Percentiles rank a stretch among this genome's conserved stretches.
phyloP scores from a whole-genome alignment of 2,797 vertebrate species.

The Gambusia yucatana region DNA sequence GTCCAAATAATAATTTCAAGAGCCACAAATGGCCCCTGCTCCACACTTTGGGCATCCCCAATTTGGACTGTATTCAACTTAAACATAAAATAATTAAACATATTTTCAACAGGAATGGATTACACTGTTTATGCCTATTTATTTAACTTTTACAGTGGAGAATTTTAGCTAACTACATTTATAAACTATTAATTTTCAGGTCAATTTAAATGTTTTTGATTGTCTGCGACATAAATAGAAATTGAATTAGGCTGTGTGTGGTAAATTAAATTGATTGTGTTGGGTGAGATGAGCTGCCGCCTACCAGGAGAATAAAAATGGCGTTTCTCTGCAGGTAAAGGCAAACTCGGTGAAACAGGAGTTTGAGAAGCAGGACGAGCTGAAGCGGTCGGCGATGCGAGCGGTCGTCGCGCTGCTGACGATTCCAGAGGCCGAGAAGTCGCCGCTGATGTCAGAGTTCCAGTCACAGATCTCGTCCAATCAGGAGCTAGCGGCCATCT shows the following conservation, averaged over 20 bases:
- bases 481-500: slow-evolving; percentile 98
- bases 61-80: no score
- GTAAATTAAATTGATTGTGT: neutral
- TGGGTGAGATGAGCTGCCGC: neutral
- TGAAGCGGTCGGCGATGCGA: slow-evolving; percentile 97
- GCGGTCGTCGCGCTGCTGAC: slow-evolving; percentile 95
- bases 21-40: no score
- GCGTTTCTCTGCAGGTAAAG: slow-evolving; percentile 85
- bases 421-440: slow-evolving; percentile 98
- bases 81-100: no score
- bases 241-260: neutral
- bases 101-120: neutral
- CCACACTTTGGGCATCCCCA: no score
- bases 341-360: slow-evolving; percentile 99
- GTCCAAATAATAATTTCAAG: no score
- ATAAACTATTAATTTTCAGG: neutral
- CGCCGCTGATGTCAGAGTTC: slow-evolving; percentile 98
- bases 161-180: neutral
- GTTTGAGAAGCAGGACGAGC: slow-evolving; percentile 98
- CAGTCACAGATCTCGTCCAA: slow-evolving; percentile 99
- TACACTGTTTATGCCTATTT: neutral
- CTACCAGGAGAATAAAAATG: slow-evolving; percentile 1
- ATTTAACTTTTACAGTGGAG: neutral
- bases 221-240: neutral
- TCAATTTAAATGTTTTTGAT: neutral